Evolutionary conservation across 2,797 vertebrate genomes (phyloP).

Genomic region (Helicolenus hilgendorfi): DNA sequence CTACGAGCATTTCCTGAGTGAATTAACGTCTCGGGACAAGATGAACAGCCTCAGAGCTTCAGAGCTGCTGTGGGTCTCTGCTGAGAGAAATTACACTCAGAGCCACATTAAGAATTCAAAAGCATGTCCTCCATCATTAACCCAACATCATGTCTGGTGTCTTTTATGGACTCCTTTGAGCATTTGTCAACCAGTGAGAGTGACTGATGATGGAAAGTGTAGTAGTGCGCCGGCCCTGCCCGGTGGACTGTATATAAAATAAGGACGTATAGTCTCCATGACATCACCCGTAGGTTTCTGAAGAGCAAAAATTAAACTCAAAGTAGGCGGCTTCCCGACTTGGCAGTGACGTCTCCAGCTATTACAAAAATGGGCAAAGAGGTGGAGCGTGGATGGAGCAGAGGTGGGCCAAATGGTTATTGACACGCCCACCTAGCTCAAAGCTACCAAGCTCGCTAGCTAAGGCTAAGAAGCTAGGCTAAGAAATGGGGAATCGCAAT

Average conservation of each 20-base stretch:
- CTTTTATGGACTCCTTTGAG: conserved; percentile 23
- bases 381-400: no score
- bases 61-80: conserved; percentile 1
- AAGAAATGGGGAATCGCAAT: no score
- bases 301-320: no score
- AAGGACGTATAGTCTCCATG: no score
- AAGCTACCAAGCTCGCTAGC: no score
- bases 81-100: conserved; percentile 5
- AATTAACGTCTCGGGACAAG: neutral
- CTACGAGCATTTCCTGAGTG: neutral
- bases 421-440: no score
- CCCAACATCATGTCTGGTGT: conserved; percentile 24
- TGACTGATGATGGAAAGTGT: conserved; percentile 17
- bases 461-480: no score
- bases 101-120: conserved; percentile 37
- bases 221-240: neutral
- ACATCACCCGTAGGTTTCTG: no score
- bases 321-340: no score
- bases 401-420: no score
- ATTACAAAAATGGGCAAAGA: no score
- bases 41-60: conserved; percentile 1
- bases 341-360: no score
- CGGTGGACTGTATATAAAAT: neutral
- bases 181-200: conserved; percentile 30
- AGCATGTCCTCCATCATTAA: conserved; percentile 37